Conservation (phyloP, 2,797 vertebrate genomes). For the Sarcoramphus papa region DNA sequence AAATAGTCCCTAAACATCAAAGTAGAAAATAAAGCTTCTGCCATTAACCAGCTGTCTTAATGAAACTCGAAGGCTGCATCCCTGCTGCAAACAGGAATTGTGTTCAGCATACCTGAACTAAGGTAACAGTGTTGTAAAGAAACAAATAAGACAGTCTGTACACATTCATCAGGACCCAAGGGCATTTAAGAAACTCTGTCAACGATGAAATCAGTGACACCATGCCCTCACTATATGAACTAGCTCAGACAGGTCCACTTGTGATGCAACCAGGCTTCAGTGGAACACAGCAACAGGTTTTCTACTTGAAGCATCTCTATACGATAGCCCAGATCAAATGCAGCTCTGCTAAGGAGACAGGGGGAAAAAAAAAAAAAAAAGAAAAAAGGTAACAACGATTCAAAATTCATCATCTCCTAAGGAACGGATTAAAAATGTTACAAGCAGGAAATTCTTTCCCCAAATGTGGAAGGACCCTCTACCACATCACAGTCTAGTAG, state of each 20-base stretch:
- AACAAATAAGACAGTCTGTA: background rate
- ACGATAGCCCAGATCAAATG: accelerated
- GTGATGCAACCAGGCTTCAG: too few relatives aligned
- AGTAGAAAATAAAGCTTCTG: background rate
- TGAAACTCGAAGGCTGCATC: background rate
- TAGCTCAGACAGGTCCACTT: background rate
- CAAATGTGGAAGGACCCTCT: background rate
- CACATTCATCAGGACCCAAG: background rate
- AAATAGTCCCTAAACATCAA: background rate
- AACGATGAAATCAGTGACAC: background rate
- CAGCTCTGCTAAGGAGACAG: background rate
- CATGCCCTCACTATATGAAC: background rate
- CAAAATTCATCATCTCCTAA: background rate
- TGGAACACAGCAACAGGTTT: background rate
- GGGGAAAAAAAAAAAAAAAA: too few relatives aligned
- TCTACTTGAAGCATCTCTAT: too few relatives aligned
- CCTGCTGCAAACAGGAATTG: background rate
- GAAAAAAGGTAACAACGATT: background rate
- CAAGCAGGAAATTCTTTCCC: background rate
- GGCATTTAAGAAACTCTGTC: background rate
- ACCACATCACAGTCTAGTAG: background rate
- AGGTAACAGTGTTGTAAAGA: background rate
- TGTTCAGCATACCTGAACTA: background rate
- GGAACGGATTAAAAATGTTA: background rate
- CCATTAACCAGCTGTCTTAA: background rate